phyloP scores from a whole-genome alignment of 2,797 vertebrate genomes.

The Orestias chungarensis region DNA sequence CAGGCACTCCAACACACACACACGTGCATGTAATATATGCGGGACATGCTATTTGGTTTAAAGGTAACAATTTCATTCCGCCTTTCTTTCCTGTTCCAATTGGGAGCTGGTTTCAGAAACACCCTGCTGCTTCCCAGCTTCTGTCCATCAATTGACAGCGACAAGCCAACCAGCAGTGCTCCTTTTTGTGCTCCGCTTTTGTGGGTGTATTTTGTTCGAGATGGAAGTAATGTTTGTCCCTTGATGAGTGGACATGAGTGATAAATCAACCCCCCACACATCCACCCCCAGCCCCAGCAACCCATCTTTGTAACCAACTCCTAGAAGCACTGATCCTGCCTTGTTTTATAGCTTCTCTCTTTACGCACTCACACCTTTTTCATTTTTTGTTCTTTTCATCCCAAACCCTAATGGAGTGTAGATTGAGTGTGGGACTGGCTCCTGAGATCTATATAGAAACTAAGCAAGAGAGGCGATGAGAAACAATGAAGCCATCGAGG shows the following conservation, averaged over 20 bases:
- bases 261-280: not conserved
- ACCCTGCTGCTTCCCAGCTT: conserved; percentile 42
- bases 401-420: conserved; percentile 70
- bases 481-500: conserved; percentile 61
- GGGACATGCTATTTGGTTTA: not conserved
- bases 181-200: conserved; percentile 14
- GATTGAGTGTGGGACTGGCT: conserved; percentile 49
- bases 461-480: conserved; percentile 28
- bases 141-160: conserved; percentile 35
- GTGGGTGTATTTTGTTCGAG: conserved; percentile 19
- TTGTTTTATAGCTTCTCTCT: conserved; percentile 49
- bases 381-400: conserved; percentile 41
- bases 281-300: conserved; percentile 3
- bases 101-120: conserved; percentile 15
- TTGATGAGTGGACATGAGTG: conserved; percentile 14
- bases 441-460: conserved; percentile 24
- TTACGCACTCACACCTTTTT: conserved; percentile 34
- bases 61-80: conserved; percentile 1
- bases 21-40: conserved; percentile 5
- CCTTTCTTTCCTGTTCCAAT: not conserved
- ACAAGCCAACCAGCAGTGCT: conserved; percentile 2
- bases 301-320: conserved; percentile 17
- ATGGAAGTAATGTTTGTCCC: conserved; percentile 33
- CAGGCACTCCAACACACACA: not conserved
- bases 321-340: conserved; percentile 56